phyloP scores from a whole-genome alignment of 2,797 vertebrate species.

The Manis crassicaudata region DNA sequence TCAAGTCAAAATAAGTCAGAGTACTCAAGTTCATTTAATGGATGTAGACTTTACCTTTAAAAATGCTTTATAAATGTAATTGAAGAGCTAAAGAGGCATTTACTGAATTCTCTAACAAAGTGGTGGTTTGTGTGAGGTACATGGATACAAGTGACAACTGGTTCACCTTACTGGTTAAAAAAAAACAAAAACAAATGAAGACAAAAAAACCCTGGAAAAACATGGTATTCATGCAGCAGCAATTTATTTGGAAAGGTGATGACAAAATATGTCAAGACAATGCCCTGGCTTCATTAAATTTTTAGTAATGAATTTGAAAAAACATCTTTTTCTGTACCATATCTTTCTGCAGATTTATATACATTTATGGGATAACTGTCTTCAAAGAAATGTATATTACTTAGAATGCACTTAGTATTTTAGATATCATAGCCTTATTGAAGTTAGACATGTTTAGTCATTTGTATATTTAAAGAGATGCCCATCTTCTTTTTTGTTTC shows the following conservation, averaged over 20 bases:
- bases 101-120: neutral
- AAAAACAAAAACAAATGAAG: neutral
- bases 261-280: slow-evolving; percentile 36
- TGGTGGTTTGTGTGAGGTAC: neutral
- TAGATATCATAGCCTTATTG: neutral
- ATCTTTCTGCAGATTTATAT: neutral
- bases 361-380: neutral
- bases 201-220: neutral
- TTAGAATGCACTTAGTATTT: slow-evolving; percentile 38
- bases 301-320: slow-evolving; percentile 8
- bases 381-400: slow-evolving; percentile 15
- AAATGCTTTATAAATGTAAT: neutral
- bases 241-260: slow-evolving; percentile 24
- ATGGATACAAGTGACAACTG: neutral
- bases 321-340: neutral
- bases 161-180: neutral
- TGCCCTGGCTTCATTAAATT: slow-evolving; percentile 7
- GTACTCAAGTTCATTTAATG: slow-evolving; percentile 11
- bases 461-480: slow-evolving; percentile 50
- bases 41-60: neutral
- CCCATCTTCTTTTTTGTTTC: neutral
- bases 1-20: slow-evolving; percentile 39
- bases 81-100: neutral
- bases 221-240: neutral
- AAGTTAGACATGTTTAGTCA: slow-evolving; percentile 27